phyloP scores from a whole-genome alignment of 2,113 vertebrate species.

The Cnemophilus loriae region DNA sequence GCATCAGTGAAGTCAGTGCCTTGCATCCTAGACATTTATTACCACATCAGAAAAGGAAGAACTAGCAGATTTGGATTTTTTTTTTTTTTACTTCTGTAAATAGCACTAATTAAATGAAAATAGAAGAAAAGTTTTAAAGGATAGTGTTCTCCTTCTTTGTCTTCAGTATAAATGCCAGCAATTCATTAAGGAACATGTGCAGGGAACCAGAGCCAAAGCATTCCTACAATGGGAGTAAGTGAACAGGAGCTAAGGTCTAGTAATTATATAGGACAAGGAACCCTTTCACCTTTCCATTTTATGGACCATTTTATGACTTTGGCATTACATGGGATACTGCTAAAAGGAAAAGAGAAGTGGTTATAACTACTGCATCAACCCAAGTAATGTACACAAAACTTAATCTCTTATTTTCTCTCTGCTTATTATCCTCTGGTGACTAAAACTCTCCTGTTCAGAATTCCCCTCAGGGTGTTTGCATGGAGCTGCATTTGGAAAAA shows the following conservation, averaged over 20 bases:
- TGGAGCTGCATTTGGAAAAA: neutral
- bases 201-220: neutral
- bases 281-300: conserved; percentile 20
- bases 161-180: neutral
- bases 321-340: neutral
- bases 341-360: conserved; percentile 21
- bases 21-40: neutral
- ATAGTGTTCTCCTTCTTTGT: neutral
- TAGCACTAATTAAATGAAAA: neutral
- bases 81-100: neutral
- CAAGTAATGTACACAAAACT: neutral
- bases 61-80: neutral
- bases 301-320: neutral
- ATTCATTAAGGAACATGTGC: conserved; percentile 1
- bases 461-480: neutral
- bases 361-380: conserved; percentile 7
- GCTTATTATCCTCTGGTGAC: neutral
- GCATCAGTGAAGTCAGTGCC: neutral
- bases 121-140: neutral
- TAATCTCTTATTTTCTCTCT: conserved; percentile 6
- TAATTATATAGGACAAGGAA: conserved; percentile 2
- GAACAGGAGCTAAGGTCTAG: neutral
- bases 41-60: neutral
- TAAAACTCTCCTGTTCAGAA: neutral
- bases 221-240: neutral